A percentile compares a stretch with the other conserved stretches of the same genome.
Evolutionary conservation across 2,888 invertebrate genomes (phyloP).

Genomic region (Ennomos fuscantarius): DNA sequence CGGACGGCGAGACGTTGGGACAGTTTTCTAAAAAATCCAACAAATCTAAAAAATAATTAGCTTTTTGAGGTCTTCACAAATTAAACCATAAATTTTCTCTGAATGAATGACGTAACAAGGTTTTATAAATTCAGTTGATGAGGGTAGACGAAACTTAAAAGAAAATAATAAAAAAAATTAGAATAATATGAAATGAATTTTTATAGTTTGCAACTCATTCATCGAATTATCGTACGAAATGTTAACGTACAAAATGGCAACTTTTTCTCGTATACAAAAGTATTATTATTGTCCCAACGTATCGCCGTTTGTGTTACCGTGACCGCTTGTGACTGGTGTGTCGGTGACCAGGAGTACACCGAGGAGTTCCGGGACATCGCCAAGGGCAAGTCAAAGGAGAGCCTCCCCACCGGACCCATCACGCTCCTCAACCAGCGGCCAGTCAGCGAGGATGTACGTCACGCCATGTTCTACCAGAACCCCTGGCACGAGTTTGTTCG

Average conservation of each 20-base stretch:
- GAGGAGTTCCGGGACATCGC: constrained; percentile 99
- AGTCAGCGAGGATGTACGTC: constrained; percentile 96
- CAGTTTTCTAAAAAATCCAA: constrained; percentile 18
- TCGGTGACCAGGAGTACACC: constrained; percentile 93
- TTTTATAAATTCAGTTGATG: no score
- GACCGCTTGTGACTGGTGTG: constrained; percentile 80
- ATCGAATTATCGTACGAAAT: no score
- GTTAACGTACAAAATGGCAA: no score
- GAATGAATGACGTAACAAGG: no score
- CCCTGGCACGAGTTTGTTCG: no score
- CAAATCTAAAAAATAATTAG: no score
- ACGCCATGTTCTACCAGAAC: constrained; percentile 2
- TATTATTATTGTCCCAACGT: constrained; percentile 53
- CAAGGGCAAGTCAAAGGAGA: constrained; percentile 97
- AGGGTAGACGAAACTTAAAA: no score
- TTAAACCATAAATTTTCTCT: no score
- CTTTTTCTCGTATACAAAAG: background rate
- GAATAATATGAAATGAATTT: no score
- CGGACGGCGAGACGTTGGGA: constrained; percentile 76
- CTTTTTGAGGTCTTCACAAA: no score
- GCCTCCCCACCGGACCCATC: constrained; percentile 95
- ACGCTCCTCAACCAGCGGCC: constrained; percentile 98
- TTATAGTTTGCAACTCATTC: no score
- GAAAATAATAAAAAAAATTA: no score
- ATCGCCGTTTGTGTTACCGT: constrained; percentile 50